These are phyloP conservation scores for Lacanobia oleracea DNA, from an alignment of 2,888 invertebrate genomes.

Conservation along the genomic window DNA sequence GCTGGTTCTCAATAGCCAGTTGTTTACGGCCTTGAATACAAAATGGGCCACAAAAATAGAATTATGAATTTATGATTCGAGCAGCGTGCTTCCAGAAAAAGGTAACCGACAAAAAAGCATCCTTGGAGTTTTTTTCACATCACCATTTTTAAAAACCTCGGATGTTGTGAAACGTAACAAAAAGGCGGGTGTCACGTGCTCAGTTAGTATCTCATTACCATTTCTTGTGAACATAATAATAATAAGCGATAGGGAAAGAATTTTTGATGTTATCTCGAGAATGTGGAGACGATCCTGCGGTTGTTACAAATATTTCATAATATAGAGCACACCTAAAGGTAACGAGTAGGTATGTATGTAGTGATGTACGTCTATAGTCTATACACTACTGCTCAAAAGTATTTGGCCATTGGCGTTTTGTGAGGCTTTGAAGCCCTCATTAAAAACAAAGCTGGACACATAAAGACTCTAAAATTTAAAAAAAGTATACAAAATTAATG, in stretches of 20 bases:
- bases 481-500: no score
- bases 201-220: conserved; percentile 53
- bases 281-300: conserved; percentile 30
- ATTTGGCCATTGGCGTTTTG: no score
- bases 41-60: not conserved
- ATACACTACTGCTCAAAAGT: no score
- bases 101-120: conserved; percentile 5
- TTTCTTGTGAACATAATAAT: conserved; percentile 48
- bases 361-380: no score
- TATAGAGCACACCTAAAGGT: conserved; percentile 1
- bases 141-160: conserved; percentile 12
- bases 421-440: no score
- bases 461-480: no score
- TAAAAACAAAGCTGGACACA: no score
- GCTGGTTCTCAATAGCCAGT: not conserved
- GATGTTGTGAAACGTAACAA: conserved; percentile 34
- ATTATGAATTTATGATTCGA: not conserved
- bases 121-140: not conserved
- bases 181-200: conserved; percentile 42
- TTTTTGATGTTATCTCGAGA: conserved; percentile 39
- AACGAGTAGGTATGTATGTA: not conserved
- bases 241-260: conserved; percentile 40
- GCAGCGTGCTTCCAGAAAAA: conserved; percentile 6
- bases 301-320: conserved; percentile 33
- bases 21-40: not conserved